A percentile compares a stretch with the other conserved stretches of the same genome.
Evolutionary conservation across 2,797 vertebrate genomes (phyloP).

Genomic region (Notolabrus celidotus): DNA sequence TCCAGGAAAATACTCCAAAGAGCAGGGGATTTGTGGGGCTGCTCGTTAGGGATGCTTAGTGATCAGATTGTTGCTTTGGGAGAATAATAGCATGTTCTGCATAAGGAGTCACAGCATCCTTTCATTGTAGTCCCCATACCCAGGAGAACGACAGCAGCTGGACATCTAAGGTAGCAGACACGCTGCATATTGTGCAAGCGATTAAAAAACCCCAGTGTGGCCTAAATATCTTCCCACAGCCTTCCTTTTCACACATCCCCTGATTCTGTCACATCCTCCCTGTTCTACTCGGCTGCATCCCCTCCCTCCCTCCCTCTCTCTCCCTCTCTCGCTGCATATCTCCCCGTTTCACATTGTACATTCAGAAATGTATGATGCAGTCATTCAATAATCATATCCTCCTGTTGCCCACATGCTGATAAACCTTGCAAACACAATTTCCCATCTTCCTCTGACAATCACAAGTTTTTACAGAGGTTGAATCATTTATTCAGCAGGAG

Average conservation of each 20-base stretch:
- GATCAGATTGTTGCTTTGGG: conserved; percentile 73
- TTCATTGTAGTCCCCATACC: conserved; percentile 56
- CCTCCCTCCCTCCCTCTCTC: conserved; percentile 18
- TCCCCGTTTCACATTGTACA: conserved; percentile 54
- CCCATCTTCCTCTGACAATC: conserved; percentile 48
- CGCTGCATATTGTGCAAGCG: conserved; percentile 63
- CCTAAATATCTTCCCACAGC: conserved; percentile 76
- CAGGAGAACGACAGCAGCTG: conserved; percentile 76
- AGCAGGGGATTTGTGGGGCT: conserved; percentile 60
- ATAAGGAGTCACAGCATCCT: conserved; percentile 63
- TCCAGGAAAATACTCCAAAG: conserved; percentile 63
- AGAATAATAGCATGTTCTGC: conserved; percentile 76
- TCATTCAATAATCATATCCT: conserved; percentile 65
- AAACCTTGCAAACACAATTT: conserved; percentile 58
- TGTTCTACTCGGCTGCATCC: conserved; percentile 54
- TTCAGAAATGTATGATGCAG: conserved; percentile 52
- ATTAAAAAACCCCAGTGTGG: conserved; percentile 60
- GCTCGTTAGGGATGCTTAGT: conserved; percentile 67
- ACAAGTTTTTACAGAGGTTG: conserved; percentile 49
- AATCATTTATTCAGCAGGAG: conserved; percentile 60
- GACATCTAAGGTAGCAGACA: conserved; percentile 63
- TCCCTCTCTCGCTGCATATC: conserved; percentile 38
- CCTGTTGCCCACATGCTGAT: conserved; percentile 50
- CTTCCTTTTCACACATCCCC: conserved; percentile 73
- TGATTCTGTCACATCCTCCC: conserved; percentile 72